Evolutionary conservation across 2,797 vertebrate species (phyloP).

Genomic region (Danio tinwini): DNA sequence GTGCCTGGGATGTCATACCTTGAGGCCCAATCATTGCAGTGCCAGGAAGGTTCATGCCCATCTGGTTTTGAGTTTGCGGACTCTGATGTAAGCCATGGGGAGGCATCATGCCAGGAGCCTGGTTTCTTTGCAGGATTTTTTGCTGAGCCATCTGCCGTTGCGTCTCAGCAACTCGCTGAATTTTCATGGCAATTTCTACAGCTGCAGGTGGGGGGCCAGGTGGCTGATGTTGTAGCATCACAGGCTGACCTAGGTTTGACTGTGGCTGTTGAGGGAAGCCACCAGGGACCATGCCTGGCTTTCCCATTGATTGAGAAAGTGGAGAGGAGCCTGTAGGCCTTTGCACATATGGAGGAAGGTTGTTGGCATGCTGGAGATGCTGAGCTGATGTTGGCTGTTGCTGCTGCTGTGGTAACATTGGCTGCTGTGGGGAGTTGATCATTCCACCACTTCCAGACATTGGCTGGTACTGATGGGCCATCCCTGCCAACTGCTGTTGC

Average conservation of each 20-base stretch:
- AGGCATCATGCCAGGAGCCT: conserved; percentile 76
- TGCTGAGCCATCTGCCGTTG: conserved; percentile 95
- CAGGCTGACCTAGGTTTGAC: conserved; percentile 78
- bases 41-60: conserved; percentile 85
- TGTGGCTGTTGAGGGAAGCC: conserved; percentile 86
- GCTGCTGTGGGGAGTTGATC: conserved; percentile 79
- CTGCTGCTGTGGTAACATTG: conserved; percentile 68
- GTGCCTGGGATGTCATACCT: conserved; percentile 75
- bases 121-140: conserved; percentile 85
- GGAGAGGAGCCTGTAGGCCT: conserved; percentile 80
- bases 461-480: conserved; percentile 71
- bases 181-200: conserved; percentile 94
- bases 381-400: conserved; percentile 84
- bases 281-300: conserved; percentile 86
- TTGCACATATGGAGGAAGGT: conserved; percentile 80
- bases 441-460: conserved; percentile 71
- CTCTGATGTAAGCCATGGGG: conserved; percentile 82
- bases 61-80: conserved; percentile 68
- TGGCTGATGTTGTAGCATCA: conserved; percentile 81
- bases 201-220: conserved; percentile 89
- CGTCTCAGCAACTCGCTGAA: conserved; percentile 92
- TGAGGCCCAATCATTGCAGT: conserved; percentile 72
- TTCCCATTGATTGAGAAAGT: conserved; percentile 86
- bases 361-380: conserved; percentile 82
- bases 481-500: conserved; percentile 67